These are phyloP conservation scores for Xenopus petersii DNA, from an alignment of 2,797 vertebrate species.

Conservation along the genomic window DNA sequence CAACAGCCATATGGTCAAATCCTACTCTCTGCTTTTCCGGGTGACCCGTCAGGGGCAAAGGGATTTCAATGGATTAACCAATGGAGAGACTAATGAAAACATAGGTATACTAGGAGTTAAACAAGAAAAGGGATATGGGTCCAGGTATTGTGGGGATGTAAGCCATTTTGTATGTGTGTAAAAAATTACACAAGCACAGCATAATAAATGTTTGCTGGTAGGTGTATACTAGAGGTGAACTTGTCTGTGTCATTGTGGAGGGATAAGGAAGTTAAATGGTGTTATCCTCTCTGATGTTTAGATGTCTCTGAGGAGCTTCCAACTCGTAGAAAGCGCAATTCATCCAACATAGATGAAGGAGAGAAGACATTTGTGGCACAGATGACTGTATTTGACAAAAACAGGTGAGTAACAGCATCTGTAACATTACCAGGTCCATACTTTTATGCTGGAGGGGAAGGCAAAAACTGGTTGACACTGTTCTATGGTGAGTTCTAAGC, in stretches of 20 bases:
- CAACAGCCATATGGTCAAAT: slow-evolving; percentile 99
- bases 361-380: slow-evolving; percentile 91
- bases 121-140: too few relatives aligned
- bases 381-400: slow-evolving; percentile 98
- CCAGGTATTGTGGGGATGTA: too few relatives aligned
- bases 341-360: slow-evolving; percentile 84
- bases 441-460: too few relatives aligned
- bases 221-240: too few relatives aligned
- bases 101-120: slow-evolving; percentile 69
- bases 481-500: too few relatives aligned
- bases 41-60: slow-evolving; percentile 88
- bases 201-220: too few relatives aligned
- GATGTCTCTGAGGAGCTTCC: slow-evolving; percentile 87
- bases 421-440: too few relatives aligned
- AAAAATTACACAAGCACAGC: too few relatives aligned
- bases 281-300: slow-evolving; percentile 48
- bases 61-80: slow-evolving; percentile 83
- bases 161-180: too few relatives aligned
- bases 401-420: slow-evolving; percentile 66
- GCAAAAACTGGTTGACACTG: too few relatives aligned
- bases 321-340: slow-evolving; percentile 83
- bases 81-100: slow-evolving; percentile 93
- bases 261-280: too few relatives aligned
- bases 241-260: too few relatives aligned
- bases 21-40: slow-evolving; percentile 95